phyloP scores from a whole-genome alignment of 2,797 vertebrate genomes.

The Okamejei kenojei region DNA sequence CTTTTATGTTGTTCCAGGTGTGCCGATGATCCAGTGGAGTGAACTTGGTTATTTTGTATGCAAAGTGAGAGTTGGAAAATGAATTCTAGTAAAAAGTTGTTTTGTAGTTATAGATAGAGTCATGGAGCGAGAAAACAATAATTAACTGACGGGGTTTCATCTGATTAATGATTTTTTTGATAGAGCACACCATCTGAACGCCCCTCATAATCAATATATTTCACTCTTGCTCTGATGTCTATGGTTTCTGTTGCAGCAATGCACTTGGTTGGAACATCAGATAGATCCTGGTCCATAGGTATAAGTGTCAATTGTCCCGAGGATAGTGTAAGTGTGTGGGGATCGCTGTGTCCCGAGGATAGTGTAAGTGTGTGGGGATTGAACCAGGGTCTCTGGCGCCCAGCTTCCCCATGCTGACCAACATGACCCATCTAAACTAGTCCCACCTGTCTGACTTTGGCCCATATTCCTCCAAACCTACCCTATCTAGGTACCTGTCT shows the following conservation, averaged over 20 bases:
- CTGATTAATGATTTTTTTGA: conserved; percentile 98
- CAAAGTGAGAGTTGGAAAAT: neutral
- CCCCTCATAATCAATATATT: conserved; percentile 96
- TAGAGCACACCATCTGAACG: conserved; percentile 96
- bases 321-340: too few species aligned
- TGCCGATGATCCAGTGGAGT: neutral
- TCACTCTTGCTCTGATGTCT: conserved; percentile 90
- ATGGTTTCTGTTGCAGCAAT: conserved; percentile 79
- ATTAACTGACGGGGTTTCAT: conserved; percentile 94
- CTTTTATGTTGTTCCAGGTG: neutral
- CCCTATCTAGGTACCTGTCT: too few species aligned
- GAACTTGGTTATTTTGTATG: neutral
- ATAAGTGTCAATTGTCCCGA: too few species aligned
- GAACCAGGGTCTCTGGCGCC: too few species aligned
- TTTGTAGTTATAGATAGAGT: too few species aligned
- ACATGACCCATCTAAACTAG: too few species aligned
- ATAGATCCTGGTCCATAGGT: conserved; percentile 94
- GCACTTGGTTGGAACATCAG: conserved; percentile 94
- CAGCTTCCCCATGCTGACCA: too few species aligned
- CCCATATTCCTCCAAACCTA: too few species aligned
- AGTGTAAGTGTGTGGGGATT: too few species aligned
- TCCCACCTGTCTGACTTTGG: too few species aligned
- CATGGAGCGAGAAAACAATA: conserved; percentile 42
- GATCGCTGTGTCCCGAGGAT: too few species aligned
- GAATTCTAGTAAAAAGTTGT: too few species aligned